Evolutionary conservation across 2,113 vertebrate genomes (phyloP).

Genomic region (Brachyhypopomus gauderio): DNA sequence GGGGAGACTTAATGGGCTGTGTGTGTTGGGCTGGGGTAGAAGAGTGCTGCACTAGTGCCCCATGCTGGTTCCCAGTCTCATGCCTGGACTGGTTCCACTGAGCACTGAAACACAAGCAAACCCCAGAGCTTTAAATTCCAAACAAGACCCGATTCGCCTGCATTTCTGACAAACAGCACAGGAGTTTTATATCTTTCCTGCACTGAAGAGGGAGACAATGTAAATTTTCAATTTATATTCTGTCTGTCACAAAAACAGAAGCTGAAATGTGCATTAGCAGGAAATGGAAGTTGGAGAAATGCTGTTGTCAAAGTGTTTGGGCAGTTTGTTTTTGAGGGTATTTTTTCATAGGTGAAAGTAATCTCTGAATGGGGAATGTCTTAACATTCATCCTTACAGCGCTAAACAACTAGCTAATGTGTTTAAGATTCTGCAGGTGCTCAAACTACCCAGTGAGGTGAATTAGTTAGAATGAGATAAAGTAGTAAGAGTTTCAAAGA

Average conservation of each 20-base stretch:
- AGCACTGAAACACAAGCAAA: background rate
- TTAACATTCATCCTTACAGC: background rate
- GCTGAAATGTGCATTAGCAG: conserved; percentile 36
- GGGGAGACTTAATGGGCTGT: conserved; percentile 49
- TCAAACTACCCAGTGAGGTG: background rate
- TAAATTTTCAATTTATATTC: conserved; percentile 77
- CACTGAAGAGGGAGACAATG: conserved; percentile 65
- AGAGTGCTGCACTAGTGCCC: conserved; percentile 17
- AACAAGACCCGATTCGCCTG: conserved; percentile 46
- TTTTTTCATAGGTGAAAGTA: background rate
- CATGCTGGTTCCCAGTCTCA: conserved; percentile 53
- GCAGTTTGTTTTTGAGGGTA: background rate
- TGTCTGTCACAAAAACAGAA: conserved; percentile 66
- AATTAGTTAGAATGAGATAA: conserved; percentile 4
- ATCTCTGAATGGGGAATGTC: background rate
- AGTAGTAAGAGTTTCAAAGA: background rate
- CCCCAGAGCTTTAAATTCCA: conserved; percentile 30
- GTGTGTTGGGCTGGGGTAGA: conserved; percentile 31
- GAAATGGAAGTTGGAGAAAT: conserved; percentile 15
- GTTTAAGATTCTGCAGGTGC: background rate
- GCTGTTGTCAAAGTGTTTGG: background rate
- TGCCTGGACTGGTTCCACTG: background rate
- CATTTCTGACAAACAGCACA: conserved; percentile 43
- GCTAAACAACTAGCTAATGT: background rate
- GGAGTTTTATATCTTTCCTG: conserved; percentile 58